Evolutionary conservation across 2,113 vertebrate species (phyloP).

Genomic region (Gambusia affinis): DNA sequence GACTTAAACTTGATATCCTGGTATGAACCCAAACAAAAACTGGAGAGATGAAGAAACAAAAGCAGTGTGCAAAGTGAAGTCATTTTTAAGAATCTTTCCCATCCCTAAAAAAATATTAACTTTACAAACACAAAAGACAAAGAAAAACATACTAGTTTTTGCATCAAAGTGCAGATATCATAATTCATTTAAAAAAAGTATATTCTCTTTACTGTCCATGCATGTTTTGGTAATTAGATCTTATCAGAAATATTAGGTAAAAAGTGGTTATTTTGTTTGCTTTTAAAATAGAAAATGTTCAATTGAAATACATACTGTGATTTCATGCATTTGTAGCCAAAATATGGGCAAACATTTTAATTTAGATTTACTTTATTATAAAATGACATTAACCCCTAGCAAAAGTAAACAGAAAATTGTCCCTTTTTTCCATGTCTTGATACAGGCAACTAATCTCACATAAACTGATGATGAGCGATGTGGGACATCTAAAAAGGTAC

Average conservation of each 20-base stretch:
- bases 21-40: conserved; percentile 11
- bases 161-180: conserved; percentile 56
- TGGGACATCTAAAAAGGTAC: not conserved
- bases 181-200: conserved; percentile 26
- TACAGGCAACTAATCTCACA: too few relatives aligned
- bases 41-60: conserved; percentile 49
- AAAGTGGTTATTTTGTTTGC: not conserved
- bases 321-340: not conserved
- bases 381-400: not conserved
- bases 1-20: not conserved
- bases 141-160: conserved; percentile 57
- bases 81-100: conserved; percentile 41
- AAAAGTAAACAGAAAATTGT: not conserved
- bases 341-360: not conserved
- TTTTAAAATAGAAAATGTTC: not conserved
- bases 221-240: not conserved
- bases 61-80: conserved; percentile 63
- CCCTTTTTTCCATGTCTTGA: not conserved
- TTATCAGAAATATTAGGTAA: not conserved
- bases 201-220: not conserved
- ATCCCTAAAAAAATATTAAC: conserved; percentile 64
- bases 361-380: not conserved
- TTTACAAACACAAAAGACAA: conserved; percentile 61
- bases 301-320: not conserved
- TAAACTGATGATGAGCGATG: not conserved